Base-by-base conservation (phyloP, 2,113 vertebrate genomes). In the Numida meleagris region DNA sequence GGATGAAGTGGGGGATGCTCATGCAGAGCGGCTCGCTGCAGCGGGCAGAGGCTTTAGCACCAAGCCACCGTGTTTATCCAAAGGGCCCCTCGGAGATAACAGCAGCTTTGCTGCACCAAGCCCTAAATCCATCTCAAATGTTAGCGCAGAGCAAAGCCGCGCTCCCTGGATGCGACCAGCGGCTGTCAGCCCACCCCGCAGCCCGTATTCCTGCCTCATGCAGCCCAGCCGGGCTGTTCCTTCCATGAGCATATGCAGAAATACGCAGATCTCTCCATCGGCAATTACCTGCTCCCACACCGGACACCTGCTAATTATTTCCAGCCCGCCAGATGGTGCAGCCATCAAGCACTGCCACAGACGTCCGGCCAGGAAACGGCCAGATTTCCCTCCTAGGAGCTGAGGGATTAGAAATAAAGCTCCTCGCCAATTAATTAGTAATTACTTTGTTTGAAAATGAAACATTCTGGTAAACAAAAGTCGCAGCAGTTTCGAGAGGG, bases 371-470 rank as follows among this genome's bases (percentile, higher is more conserved):
- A 53, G 1, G 0, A 77, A 72, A 20, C 3, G n/a, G 84, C 43
- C 95, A 61, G 36, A 34, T 45, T 66, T 46, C 63, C 89, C 68
- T 81, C 9, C 31, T 4, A 6, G 7, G 18, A 73, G 84, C 59
- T 0, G 5, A 5, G 89, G 87, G 84, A 61, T 77, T 65, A 74
- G 65, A 53, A 86, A 86, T 19, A 40, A 80, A 91, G 78, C 74
- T 89, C 59, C 78, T 89, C 3, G 1, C 55, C 88, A 84, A 75
- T 86, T 87, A 91, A 91, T 87, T 66, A 84, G 82, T 4, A 25
- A 90, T 82, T 53, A 29, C 86, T 91, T 45, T 65, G 82, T 93
- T 70, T 75, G 89, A 66, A 85, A 95, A 86, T 88, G 33, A 82
- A 95, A 88, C 71, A 38, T 4, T 31, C 50, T 8, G 27, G 71